Evolutionary conservation across 2,888 invertebrate species (phyloP).

Genomic region (Ophion slaviceki): DNA sequence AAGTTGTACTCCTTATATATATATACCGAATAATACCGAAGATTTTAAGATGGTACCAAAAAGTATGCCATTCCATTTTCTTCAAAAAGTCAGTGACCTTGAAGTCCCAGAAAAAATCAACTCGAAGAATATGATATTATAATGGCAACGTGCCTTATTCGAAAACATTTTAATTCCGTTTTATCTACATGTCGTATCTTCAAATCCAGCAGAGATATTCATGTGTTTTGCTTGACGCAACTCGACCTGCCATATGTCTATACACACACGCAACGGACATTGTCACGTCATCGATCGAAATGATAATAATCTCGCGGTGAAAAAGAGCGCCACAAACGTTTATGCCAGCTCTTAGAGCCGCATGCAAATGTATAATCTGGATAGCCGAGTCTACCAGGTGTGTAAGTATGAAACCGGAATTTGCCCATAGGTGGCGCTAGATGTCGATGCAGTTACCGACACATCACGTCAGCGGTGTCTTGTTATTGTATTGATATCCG

Average conservation of each 20-base stretch:
- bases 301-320: slow-evolving; percentile 51
- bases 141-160: not conserved
- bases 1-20: too few relatives aligned
- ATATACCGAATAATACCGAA: too few relatives aligned
- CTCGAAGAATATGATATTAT: not conserved
- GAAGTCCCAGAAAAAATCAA: not conserved
- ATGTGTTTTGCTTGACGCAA: not conserved
- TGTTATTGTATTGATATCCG: too few relatives aligned
- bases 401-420: too few relatives aligned
- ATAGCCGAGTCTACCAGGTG: not conserved
- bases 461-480: too few relatives aligned
- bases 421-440: too few relatives aligned
- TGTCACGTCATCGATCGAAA: slow-evolving; percentile 45
- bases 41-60: too few relatives aligned
- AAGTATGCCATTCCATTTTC: not conserved
- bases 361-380: not conserved
- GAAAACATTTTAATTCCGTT: not conserved
- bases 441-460: too few relatives aligned
- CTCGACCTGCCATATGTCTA: not conserved
- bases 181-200: not conserved
- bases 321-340: slow-evolving; percentile 35
- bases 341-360: not conserved
- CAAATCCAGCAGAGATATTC: not conserved
- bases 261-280: not conserved
- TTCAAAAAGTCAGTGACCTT: not conserved